Evolutionary conservation across 2,888 invertebrate genomes (phyloP).

Genomic region (Hydriomena furcata): DNA sequence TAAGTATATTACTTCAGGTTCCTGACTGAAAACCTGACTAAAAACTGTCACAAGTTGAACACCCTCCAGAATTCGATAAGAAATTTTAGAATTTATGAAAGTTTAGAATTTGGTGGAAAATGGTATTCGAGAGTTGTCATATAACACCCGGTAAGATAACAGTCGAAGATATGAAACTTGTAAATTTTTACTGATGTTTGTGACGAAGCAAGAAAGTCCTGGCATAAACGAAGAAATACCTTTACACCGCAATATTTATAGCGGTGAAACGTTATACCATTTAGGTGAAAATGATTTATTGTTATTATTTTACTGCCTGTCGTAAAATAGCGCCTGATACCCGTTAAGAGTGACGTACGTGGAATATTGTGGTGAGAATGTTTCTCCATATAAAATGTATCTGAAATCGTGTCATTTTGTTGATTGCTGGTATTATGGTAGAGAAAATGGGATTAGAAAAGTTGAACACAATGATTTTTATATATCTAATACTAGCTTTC

Average conservation of each 20-base stretch:
- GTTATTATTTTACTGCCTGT: slow-evolving; percentile 10
- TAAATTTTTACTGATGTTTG: not conserved
- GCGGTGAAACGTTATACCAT: slow-evolving; percentile 12
- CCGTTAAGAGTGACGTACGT: slow-evolving; percentile 5
- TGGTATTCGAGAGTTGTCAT: too few relatives aligned
- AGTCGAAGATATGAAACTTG: too few relatives aligned
- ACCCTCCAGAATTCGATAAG: too few relatives aligned
- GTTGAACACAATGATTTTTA: too few relatives aligned
- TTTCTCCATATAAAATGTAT: not conserved
- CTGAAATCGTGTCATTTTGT: not conserved
- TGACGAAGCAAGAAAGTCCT: not conserved
- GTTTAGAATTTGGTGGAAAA: too few relatives aligned
- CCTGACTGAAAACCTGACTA: too few relatives aligned
- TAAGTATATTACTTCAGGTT: too few relatives aligned
- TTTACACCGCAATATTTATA: slow-evolving; percentile 4
- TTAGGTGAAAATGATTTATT: slow-evolving; percentile 14
- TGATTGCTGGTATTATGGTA: too few relatives aligned
- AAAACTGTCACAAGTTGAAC: too few relatives aligned
- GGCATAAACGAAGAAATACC: slow-evolving; percentile 11
- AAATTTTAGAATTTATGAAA: too few relatives aligned
- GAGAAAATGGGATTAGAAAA: not conserved
- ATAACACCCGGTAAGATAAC: too few relatives aligned
- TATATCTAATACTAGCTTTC: too few relatives aligned
- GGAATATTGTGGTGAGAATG: slow-evolving; percentile 4
- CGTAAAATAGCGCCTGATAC: not conserved